Evolutionary conservation across 2,888 invertebrate species (phyloP).

Genomic region (Digitonthophagus gazella): DNA sequence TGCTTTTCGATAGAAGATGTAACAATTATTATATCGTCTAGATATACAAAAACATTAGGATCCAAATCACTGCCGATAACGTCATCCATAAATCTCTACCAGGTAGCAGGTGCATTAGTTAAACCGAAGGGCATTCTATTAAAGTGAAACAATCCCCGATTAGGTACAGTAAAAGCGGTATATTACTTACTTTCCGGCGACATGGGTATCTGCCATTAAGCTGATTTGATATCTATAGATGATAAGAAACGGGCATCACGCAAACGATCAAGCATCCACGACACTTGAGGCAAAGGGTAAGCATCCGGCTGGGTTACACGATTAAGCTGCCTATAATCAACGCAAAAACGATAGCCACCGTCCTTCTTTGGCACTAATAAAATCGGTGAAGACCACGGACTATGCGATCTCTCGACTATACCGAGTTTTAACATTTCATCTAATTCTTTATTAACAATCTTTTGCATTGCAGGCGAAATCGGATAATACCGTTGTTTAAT

Average conservation of each 20-base stretch:
- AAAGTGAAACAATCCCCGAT: slow-evolving; percentile 36
- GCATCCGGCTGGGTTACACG: slow-evolving; percentile 37
- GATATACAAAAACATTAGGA: slow-evolving; percentile 25
- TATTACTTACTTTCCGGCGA: too few species aligned
- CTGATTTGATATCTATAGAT: slow-evolving; percentile 32
- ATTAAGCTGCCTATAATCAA: slow-evolving; percentile 41
- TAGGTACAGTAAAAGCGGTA: slow-evolving; percentile 39
- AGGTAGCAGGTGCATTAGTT: slow-evolving; percentile 30
- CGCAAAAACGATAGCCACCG: slow-evolving; percentile 37
- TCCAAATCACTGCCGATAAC: slow-evolving; percentile 26
- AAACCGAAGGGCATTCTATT: slow-evolving; percentile 33
- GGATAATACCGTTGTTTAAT: slow-evolving; percentile 18
- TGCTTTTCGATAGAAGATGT: slow-evolving; percentile 24
- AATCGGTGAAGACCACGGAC: slow-evolving; percentile 31
- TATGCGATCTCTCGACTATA: slow-evolving; percentile 33
- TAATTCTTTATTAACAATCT: slow-evolving; percentile 33
- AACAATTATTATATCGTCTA: slow-evolving; percentile 29
- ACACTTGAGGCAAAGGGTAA: slow-evolving; percentile 39
- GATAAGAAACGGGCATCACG: slow-evolving; percentile 27
- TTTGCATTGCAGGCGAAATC: slow-evolving; percentile 30
- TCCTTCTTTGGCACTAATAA: slow-evolving; percentile 31
- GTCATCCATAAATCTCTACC: slow-evolving; percentile 28
- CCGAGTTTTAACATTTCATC: slow-evolving; percentile 31
- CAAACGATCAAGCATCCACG: slow-evolving; percentile 35
- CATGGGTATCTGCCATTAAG: slow-evolving; percentile 25